Evolutionary conservation across 2,888 invertebrate species (phyloP), one percentile per base, ranked within the genome.

Genomic region (Sycophila texana): DNA sequence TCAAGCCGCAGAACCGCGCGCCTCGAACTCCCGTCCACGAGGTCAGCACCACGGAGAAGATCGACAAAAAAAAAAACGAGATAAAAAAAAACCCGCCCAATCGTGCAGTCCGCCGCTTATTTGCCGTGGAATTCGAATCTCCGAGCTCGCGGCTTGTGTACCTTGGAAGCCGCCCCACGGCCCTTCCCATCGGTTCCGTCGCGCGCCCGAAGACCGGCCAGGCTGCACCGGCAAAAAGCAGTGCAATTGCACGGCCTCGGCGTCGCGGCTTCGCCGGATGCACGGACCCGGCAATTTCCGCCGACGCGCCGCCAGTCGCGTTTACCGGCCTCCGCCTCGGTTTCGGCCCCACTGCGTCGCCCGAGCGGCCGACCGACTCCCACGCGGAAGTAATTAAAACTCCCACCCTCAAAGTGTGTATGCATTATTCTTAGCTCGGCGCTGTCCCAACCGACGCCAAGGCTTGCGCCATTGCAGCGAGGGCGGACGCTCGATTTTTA

Each of bases 351-450:
- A 2, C n/a, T 14, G 14, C 14, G 30, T 13, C 53, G 14, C 22
- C 30, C 68, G 7, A 30, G 18, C 67, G 22, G 51, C 51, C 16
- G 51, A 10, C 51, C 51, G n/a, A 7, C 63, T n/a, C n/a, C 18
- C 26, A 65, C 61, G 14, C 73, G 79, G 79, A 81, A 81, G 73
- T 77, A 81, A 81, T 81, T 81, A 79, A 81, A 79, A 30, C 79
- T 76, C 76, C 30, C 57, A 22, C 65, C 74, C 70, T 55, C 60
- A 7, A 74, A 61, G 70, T 60, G 49, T 26, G 26, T n/a, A 47
- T 12, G 70, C 70, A 70, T 71, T 74, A 79, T 71, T 71, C 67
- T 73, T 60, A n/a, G 57, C 57, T 12, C 53, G 60, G 16, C 39
- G 39, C 39, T 39, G 7, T 4, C 39, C 39, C 39, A 2, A 30